Evolutionary conservation across 2,797 vertebrate genomes (phyloP).

Genomic region (Carapus acus): DNA sequence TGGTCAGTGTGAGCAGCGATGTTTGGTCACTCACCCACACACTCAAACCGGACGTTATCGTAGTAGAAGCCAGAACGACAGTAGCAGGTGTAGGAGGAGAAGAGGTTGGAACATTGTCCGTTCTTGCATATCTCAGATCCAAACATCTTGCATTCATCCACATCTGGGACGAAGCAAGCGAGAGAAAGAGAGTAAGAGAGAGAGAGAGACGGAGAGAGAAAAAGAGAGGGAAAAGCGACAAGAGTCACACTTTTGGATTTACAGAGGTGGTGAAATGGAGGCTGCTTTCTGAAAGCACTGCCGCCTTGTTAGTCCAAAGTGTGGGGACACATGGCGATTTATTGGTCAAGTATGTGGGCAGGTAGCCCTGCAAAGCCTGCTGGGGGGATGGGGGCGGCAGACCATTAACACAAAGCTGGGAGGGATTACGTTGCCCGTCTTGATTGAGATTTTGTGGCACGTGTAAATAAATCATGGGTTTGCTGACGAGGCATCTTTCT

Average conservation of each 20-base stretch:
- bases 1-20: too few species aligned
- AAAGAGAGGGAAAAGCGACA: conserved; percentile 6
- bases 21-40: conserved; percentile 66
- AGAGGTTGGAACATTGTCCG: conserved; percentile 69
- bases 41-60: conserved; percentile 71
- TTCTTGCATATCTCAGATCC: conserved; percentile 75
- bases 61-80: conserved; percentile 75
- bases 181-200: too few species aligned
- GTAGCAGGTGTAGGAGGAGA: conserved; percentile 69
- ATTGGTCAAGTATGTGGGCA: conserved; percentile 35
- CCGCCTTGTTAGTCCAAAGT: conserved; percentile 10
- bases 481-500: conserved; percentile 18
- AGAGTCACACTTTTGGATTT: conserved; percentile 6
- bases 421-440: conserved; percentile 22
- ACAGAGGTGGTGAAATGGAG: conserved; percentile 9
- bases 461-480: conserved; percentile 28
- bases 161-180: conserved; percentile 60
- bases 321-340: conserved; percentile 18
- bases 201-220: conserved; percentile 8
- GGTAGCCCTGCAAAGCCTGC: conserved; percentile 22
- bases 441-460: conserved; percentile 24
- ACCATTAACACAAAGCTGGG: conserved; percentile 29
- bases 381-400: conserved; percentile 1
- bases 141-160: conserved; percentile 78
- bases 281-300: conserved; percentile 1